Conservation (phyloP, 2,113 vertebrate species). For the Myocastor coypus region DNA sequence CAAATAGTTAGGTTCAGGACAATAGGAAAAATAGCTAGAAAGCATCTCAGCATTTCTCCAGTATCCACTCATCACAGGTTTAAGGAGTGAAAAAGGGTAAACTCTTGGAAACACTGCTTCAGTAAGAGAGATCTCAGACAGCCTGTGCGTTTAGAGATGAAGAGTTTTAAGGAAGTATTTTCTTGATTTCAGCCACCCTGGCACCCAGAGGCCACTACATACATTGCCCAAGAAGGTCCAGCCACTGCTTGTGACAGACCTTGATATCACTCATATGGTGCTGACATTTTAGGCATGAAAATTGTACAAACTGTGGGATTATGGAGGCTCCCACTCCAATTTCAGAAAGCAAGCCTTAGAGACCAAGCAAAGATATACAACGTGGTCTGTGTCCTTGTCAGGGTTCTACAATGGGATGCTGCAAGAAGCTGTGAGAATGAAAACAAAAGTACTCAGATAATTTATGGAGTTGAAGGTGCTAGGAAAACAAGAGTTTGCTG, state of each 20-base stretch:
- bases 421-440: not conserved
- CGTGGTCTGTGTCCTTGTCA: not conserved
- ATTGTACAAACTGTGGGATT: not conserved
- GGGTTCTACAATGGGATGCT: not conserved
- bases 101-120: not conserved
- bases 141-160: not conserved
- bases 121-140: not conserved
- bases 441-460: not conserved
- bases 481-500: not conserved
- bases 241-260: not conserved
- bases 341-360: not conserved
- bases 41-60: not conserved
- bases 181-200: not conserved
- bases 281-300: not conserved
- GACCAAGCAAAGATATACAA: not conserved
- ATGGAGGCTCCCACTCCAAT: not conserved
- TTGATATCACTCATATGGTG: not conserved
- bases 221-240: not conserved
- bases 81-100: not conserved
- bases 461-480: not conserved
- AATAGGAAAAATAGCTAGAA: not conserved
- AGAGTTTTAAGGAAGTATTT: not conserved
- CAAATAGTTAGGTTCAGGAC: not conserved
- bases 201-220: not conserved
- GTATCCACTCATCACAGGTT: not conserved